Evolutionary conservation across 2,113 vertebrate genomes (phyloP), one percentile per base, ranked within the genome.

Genomic region (Formicarius rufipectus): DNA sequence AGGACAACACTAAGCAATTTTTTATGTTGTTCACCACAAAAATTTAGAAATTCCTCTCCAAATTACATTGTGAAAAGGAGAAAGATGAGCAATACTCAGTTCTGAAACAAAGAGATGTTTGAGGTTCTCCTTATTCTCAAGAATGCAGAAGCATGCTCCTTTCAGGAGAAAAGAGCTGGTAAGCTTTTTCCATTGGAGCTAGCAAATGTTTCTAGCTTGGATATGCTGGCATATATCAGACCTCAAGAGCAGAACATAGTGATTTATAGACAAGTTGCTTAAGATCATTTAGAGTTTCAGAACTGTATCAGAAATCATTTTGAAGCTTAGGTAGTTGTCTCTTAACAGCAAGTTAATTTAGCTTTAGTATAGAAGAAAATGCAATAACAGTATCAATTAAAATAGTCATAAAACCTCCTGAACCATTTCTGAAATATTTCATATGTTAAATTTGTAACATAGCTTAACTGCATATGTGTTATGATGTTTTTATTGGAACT

Each of bases 361-460:
- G 16, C 35, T 94, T 84, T 93, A 91, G 89, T 95, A 84, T 37
- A 84, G 88, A 90, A 94, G 67, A 74, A 91, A 93, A 47, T 56
- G 63, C 31, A 90, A 60, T 90, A 94, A 86, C 39, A 64, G 21
- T 55, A 83, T 93, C 72, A 94, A 95, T 95, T 94, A 50, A 68
- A 96, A 87, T 83, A 84, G 56, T 49, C 87, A 77, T 96, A 96
- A 96, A 96, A 60, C 24, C 58, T 62, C 47, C 82, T 85, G 83
- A 95, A 93, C 52, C 59, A 67, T 93, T 88, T 84, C 63, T 94
- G 84, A 78, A 94, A 93, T 33, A 74, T 12, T 60, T 89, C 91
- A 74, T 59, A 33, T 88, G 85, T 52, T 74, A 83, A 74, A 91
- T 76, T 83, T 83, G 25, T 80, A 44, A 30, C 78, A 67, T 18